Conservation (phyloP, 2,113 vertebrate genomes). For the Gadus macrocephalus region DNA sequence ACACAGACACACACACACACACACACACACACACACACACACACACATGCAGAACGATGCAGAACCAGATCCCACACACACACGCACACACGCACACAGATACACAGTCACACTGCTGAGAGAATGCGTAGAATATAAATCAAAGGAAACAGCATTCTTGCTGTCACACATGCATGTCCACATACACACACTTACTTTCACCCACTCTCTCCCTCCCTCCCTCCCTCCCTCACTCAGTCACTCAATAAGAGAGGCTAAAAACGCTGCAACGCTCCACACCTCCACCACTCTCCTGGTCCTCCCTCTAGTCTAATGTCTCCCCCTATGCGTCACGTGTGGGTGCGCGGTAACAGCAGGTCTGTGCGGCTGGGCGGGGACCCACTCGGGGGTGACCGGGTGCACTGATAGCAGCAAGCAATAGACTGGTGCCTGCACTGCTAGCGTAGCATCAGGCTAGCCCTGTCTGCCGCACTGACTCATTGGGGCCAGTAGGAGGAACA, state of each 20-base stretch:
- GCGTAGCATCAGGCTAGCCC: conserved; percentile 29
- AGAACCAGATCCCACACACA: no score
- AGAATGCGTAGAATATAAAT: background rate
- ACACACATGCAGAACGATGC: conserved; percentile 2
- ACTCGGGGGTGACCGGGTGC: background rate
- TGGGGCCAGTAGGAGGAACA: conserved; percentile 28
- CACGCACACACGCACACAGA: no score
- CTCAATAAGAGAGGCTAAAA: no score
- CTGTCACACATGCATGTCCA: conserved; percentile 5
- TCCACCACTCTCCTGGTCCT: no score
- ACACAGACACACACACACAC: no score
- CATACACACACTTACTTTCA: background rate
- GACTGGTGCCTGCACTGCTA: conserved; percentile 23
- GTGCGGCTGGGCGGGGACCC: background rate
- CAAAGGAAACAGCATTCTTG: background rate
- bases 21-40: no score
- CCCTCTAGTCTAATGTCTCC: background rate
- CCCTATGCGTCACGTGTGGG: background rate
- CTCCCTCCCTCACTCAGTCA: no score
- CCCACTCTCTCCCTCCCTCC: no score
- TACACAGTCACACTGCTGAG: background rate
- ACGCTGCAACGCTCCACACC: no score
- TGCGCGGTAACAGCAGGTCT: background rate
- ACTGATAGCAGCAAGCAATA: background rate
- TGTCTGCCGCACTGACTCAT: conserved; percentile 53